These are phyloP conservation scores for Eilema depressum DNA, from an alignment of 2,888 invertebrate species.

Conservation along the genomic window DNA sequence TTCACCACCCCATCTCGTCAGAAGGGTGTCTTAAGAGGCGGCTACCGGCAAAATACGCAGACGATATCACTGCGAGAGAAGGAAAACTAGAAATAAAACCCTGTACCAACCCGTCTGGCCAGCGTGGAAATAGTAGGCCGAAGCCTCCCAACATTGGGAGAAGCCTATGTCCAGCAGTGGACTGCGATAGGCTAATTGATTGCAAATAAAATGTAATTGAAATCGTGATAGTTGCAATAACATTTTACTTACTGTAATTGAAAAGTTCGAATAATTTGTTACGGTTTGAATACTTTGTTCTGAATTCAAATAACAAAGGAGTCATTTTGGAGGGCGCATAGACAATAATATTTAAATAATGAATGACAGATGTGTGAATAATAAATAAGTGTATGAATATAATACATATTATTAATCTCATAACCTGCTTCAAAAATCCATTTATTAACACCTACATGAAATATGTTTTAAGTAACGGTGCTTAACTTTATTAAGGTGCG, in stretches of 20 bases:
- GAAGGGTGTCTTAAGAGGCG: too few relatives aligned
- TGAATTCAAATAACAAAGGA: neutral
- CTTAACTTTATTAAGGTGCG: constrained; percentile 21
- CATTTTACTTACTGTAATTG: neutral
- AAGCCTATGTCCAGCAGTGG: too few relatives aligned
- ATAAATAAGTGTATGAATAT: neutral
- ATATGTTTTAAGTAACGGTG: constrained; percentile 27
- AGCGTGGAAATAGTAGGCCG: too few relatives aligned
- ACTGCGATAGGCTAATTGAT: too few relatives aligned
- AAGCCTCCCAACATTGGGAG: too few relatives aligned
- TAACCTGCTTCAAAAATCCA: constrained; percentile 26
- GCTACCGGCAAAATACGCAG: too few relatives aligned
- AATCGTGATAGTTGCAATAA: neutral
- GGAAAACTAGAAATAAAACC: too few relatives aligned
- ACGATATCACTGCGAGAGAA: too few relatives aligned
- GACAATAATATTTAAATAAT: neutral
- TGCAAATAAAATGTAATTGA: neutral
- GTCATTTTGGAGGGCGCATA: neutral
- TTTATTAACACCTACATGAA: constrained; percentile 27
- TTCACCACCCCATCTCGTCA: too few relatives aligned
- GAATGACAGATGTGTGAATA: neutral
- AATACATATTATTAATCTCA: constrained; percentile 15
- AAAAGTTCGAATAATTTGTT: neutral
- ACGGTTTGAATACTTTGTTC: neutral
- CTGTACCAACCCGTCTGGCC: too few relatives aligned